A percentile compares a stretch with the other conserved stretches of the same genome.
phyloP scores from a whole-genome alignment of 2,888 invertebrate species.

The Meteorus colon region DNA sequence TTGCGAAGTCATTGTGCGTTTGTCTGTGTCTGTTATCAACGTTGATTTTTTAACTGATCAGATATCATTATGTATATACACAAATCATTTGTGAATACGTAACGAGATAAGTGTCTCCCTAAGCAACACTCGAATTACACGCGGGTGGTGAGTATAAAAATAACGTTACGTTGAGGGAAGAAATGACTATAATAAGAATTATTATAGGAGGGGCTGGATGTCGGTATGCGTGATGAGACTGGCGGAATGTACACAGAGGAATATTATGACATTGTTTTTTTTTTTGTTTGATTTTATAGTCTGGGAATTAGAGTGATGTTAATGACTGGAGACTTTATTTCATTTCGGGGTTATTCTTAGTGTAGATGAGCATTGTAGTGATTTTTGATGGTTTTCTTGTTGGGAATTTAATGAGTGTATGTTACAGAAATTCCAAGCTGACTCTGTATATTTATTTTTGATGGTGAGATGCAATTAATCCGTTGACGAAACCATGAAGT shows the following conservation, averaged over 20 bases:
- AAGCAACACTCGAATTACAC: conserved; percentile 27
- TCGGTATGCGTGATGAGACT: background rate
- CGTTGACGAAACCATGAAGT: no score
- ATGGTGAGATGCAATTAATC: no score
- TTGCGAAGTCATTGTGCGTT: conserved; percentile 1
- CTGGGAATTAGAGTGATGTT: background rate
- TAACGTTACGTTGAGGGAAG: conserved; percentile 16
- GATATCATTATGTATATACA: background rate
- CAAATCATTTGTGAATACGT: background rate
- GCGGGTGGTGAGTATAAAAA: conserved; percentile 37
- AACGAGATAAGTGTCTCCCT: conserved; percentile 15
- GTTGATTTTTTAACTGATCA: background rate
- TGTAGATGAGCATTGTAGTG: no score
- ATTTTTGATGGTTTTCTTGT: background rate
- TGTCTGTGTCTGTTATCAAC: conserved; percentile 11
- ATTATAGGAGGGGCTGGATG: conserved; percentile 13
- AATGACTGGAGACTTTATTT: no score
- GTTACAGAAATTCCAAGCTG: no score
- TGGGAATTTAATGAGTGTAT: no score
- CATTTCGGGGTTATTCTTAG: no score
- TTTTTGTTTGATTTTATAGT: background rate
- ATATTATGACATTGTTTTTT: background rate
- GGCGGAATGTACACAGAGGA: background rate
- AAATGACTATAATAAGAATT: conserved; percentile 20
- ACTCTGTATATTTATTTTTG: no score